These are phyloP conservation scores for Troglohyphantes excavatus DNA, from an alignment of 2,888 invertebrate species.

Conservation along the genomic window DNA sequence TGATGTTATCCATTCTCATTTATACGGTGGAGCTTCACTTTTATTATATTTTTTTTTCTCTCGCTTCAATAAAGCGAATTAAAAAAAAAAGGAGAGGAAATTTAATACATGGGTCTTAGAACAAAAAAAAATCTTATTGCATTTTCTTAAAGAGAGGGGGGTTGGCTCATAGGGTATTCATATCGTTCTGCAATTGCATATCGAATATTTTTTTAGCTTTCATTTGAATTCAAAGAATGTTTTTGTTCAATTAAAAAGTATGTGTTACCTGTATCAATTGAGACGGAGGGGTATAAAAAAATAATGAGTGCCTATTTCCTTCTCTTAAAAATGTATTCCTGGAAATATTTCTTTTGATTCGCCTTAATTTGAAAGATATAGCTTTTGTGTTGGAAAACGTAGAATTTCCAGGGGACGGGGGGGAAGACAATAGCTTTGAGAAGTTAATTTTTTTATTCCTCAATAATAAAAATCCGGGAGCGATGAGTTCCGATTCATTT, in stretches of 20 bases:
- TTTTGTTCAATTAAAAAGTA: slow-evolving; percentile 75
- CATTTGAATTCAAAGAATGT: slow-evolving; percentile 64
- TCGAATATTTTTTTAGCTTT: slow-evolving; percentile 36
- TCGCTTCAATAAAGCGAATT: background rate
- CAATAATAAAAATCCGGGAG: slow-evolving; percentile 17
- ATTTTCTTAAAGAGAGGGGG: slow-evolving; percentile 1
- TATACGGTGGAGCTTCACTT: slow-evolving; percentile 18
- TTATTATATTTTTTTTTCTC: background rate
- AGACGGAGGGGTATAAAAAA: slow-evolving; percentile 18
- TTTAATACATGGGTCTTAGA: background rate
- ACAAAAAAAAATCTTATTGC: slow-evolving; percentile 10
- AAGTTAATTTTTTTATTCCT: slow-evolving; percentile 27
- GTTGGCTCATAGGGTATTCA: background rate
- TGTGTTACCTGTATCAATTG: slow-evolving; percentile 48
- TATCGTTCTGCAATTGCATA: slow-evolving; percentile 13
- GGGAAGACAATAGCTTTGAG: slow-evolving; percentile 45
- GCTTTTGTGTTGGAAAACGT: slow-evolving; percentile 16
- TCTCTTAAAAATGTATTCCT: slow-evolving; percentile 34
- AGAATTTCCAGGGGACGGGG: slow-evolving; percentile 1
- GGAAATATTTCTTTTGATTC: slow-evolving; percentile 64
- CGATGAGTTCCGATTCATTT: slow-evolving; percentile 26
- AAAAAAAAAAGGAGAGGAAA: slow-evolving; percentile 20
- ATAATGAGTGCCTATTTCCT: slow-evolving; percentile 35
- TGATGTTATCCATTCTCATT: slow-evolving; percentile 21
- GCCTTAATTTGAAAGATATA: slow-evolving; percentile 65